phyloP scores from a whole-genome alignment of 2,797 vertebrate genomes.

The Melopsittacus undulatus region DNA sequence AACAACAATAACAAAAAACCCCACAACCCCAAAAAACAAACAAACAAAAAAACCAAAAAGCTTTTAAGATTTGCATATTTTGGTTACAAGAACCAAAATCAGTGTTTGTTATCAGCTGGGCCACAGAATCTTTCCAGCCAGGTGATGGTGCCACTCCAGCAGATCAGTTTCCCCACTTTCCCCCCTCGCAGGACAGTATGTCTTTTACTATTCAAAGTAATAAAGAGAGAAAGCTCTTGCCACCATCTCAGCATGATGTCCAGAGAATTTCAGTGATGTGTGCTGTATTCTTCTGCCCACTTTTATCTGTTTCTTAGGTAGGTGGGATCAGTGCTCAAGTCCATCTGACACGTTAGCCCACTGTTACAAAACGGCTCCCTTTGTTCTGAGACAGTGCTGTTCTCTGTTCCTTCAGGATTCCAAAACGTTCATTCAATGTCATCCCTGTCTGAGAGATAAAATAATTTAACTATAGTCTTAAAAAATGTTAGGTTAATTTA shows the following conservation, averaged over 20 bases:
- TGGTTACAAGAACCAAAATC: slow-evolving; percentile 52
- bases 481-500: background rate
- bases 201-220: slow-evolving; percentile 63
- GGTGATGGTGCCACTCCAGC: slow-evolving; percentile 20
- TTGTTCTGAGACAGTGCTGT: slow-evolving; percentile 82
- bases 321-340: slow-evolving; percentile 33
- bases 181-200: slow-evolving; percentile 27
- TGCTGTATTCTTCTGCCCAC: slow-evolving; percentile 50
- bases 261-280: slow-evolving; percentile 61
- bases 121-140: slow-evolving; percentile 54
- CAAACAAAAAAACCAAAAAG: background rate
- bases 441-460: slow-evolving; percentile 85
- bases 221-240: slow-evolving; percentile 63
- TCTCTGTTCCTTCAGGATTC: slow-evolving; percentile 91
- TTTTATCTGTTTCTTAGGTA: slow-evolving; percentile 45
- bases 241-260: slow-evolving; percentile 67
- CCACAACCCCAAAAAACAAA: slow-evolving; percentile 12
- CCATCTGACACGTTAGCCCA: slow-evolving; percentile 80
- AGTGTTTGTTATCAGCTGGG: slow-evolving; percentile 21
- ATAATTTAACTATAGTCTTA: background rate
- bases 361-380: slow-evolving; percentile 92
- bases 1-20: background rate
- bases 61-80: slow-evolving; percentile 21
- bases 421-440: slow-evolving; percentile 94
- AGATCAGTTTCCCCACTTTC: slow-evolving; percentile 30